Conservation (phyloP, 2,113 vertebrate genomes). For the Poeciliopsis turrubarensis region DNA sequence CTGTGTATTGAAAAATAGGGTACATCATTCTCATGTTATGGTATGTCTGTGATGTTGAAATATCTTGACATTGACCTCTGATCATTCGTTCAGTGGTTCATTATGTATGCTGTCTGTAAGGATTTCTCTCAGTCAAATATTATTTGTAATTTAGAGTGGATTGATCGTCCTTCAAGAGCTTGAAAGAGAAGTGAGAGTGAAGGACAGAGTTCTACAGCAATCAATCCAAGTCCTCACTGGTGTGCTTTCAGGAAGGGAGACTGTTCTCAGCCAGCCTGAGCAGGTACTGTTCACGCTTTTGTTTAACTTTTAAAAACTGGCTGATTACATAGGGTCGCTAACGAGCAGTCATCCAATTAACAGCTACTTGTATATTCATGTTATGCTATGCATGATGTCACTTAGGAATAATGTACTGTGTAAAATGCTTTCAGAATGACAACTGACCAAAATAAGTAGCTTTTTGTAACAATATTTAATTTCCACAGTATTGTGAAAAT, state of each 20-base stretch:
- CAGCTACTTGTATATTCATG: no score
- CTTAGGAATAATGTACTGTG: not conserved
- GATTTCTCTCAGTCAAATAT: not conserved
- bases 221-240: conserved; percentile 82
- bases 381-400: not conserved
- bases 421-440: not conserved
- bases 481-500: not conserved
- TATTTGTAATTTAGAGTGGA: conserved; percentile 77
- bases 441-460: not conserved
- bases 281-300: conserved; percentile 80
- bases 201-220: conserved; percentile 84
- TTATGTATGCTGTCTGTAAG: conserved; percentile 1
- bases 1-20: not conserved
- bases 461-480: not conserved
- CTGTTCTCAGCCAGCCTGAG: conserved; percentile 66
- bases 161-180: conserved; percentile 80
- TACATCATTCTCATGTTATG: not conserved
- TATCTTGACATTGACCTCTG: conserved; percentile 5
- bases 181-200: conserved; percentile 81
- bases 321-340: not conserved
- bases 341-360: not conserved
- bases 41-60: conserved; percentile 4
- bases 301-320: not conserved
- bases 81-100: not conserved
- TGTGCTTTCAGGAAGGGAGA: conserved; percentile 74